phyloP scores from a whole-genome alignment of 2,797 vertebrate species.

The Mormyrus proboscirostris region DNA sequence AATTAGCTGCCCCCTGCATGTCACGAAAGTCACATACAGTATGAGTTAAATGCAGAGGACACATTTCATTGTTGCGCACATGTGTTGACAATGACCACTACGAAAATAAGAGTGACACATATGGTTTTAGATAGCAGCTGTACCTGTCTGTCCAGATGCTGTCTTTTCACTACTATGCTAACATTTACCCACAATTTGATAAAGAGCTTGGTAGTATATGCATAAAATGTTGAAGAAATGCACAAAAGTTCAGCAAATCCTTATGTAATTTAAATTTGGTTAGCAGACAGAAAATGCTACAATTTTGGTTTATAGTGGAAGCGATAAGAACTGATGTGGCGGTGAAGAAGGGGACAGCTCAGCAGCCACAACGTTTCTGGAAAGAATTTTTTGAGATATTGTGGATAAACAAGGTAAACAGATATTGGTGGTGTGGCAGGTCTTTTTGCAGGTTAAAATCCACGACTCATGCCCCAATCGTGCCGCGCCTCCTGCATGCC shows the following conservation, averaged over 20 bases:
- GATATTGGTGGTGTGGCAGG: neutral
- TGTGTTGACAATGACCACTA: no score
- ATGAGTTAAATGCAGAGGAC: no score
- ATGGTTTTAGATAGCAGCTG: neutral
- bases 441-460: neutral
- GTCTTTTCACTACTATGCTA: neutral
- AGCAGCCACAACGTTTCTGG: neutral
- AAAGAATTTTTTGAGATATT: neutral
- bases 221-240: neutral
- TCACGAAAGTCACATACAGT: no score
- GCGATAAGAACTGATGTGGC: neutral
- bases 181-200: neutral
- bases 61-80: no score
- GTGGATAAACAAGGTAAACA: neutral
- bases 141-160: neutral
- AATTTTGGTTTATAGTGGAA: neutral
- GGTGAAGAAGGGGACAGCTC: neutral
- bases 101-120: no score
- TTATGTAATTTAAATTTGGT: neutral
- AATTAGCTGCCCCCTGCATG: no score
- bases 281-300: neutral
- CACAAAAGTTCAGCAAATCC: neutral
- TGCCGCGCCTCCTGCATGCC: no score
- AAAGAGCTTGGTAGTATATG: neutral
- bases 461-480: no score